Conservation (phyloP, 37 sponge, comb jelly and placozoan species). For the Amphimedon queenslandica region DNA sequence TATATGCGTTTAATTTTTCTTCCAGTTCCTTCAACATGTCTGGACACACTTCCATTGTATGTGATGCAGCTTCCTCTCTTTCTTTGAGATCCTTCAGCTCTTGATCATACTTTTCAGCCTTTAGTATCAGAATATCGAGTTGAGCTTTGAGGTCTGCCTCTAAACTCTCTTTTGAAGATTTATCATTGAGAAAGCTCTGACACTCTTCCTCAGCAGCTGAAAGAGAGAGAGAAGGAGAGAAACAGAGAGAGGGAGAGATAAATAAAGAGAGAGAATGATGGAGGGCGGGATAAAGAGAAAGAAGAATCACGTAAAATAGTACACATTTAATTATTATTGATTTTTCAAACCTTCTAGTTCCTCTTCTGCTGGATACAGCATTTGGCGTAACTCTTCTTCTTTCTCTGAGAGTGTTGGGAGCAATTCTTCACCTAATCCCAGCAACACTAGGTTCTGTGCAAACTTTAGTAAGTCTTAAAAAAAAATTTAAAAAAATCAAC, state of each 20-base stretch:
- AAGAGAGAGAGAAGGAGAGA: no score
- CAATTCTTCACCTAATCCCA: slow-evolving; percentile 21
- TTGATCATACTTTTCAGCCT: slow-evolving; percentile 1
- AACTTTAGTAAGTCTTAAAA: no score
- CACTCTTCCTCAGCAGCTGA: no score
- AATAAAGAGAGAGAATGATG: no score
- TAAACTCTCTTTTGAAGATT: background rate
- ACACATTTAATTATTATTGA: background rate
- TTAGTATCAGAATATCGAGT: slow-evolving; percentile 16
- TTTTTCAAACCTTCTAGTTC: slow-evolving; percentile 27
- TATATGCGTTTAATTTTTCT: no score
- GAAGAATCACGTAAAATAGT: background rate
- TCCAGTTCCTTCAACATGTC: no score
- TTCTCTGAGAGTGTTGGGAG: slow-evolving; percentile 4
- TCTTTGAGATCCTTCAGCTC: slow-evolving; percentile 2
- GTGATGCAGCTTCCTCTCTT: slow-evolving; percentile 15
- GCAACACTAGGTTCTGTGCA: slow-evolving; percentile 20
- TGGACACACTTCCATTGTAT: no score
- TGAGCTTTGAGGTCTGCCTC: slow-evolving; percentile 19
- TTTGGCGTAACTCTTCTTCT: slow-evolving; percentile 10
- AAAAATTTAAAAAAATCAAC: no score
- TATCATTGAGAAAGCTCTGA: slow-evolving; percentile 4
- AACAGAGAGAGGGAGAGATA: no score
- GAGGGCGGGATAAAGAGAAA: background rate
- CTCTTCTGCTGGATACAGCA: slow-evolving; percentile 10